Percentiles rank a stretch among this genome's conserved stretches.
Conservation (phyloP, 2,888 invertebrate genomes). For the Clitarchus hookeri region DNA sequence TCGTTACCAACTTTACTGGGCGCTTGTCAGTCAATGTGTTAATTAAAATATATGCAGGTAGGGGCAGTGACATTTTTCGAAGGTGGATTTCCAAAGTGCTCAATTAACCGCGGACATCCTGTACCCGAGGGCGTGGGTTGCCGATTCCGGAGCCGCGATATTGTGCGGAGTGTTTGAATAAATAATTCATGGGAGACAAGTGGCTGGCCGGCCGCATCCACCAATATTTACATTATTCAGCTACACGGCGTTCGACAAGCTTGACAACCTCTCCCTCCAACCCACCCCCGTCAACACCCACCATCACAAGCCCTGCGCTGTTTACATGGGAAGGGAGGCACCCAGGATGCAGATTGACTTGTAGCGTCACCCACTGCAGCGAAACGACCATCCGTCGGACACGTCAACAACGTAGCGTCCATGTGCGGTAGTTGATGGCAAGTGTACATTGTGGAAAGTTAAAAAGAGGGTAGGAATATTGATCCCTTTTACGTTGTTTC, state of each 20-base stretch:
- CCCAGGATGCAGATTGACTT: background rate
- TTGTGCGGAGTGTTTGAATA: background rate
- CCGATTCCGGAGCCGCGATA: background rate
- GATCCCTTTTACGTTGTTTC: too few species aligned
- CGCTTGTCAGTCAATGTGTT: too few species aligned
- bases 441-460: too few species aligned
- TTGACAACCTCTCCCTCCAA: background rate
- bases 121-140: background rate
- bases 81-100: too few species aligned
- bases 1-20: too few species aligned
- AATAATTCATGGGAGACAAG: background rate
- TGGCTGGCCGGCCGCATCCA: background rate
- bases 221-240: conserved; percentile 7
- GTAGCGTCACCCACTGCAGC: background rate
- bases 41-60: too few species aligned
- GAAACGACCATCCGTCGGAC: too few species aligned
- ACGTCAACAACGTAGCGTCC: too few species aligned
- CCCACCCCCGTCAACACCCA: background rate
- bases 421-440: too few species aligned
- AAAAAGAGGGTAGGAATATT: too few species aligned
- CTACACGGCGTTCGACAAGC: background rate
- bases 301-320: background rate
- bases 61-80: too few species aligned
- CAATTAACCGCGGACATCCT: too few species aligned
- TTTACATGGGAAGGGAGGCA: background rate